Evolutionary conservation across 2,888 invertebrate genomes (phyloP).

Genomic region (Agonopterix subpropinquella): DNA sequence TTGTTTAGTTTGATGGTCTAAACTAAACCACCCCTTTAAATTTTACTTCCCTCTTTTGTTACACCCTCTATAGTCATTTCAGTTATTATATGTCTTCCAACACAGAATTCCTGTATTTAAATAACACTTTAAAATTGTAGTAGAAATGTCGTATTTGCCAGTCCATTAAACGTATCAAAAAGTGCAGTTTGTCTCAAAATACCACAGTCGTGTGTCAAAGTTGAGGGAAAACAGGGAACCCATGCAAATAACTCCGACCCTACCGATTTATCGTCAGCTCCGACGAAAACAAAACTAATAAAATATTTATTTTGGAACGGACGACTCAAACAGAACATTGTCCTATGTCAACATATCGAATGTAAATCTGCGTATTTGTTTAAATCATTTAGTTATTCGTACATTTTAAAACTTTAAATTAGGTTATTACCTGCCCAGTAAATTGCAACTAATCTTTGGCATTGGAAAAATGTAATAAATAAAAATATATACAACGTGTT

Average conservation of each 20-base stretch:
- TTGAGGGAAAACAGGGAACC: constrained; percentile 29
- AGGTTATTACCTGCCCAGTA: too few relatives aligned
- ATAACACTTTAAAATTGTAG: too few relatives aligned
- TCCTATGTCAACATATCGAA: constrained; percentile 43
- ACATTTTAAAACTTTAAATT: too few relatives aligned
- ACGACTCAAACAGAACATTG: constrained; percentile 28
- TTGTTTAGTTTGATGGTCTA: too few relatives aligned
- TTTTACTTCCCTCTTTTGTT: too few relatives aligned
- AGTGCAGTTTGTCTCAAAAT: constrained; percentile 52
- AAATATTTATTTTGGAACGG: constrained; percentile 35
- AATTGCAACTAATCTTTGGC: too few relatives aligned
- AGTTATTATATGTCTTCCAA: background rate
- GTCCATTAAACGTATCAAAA: constrained; percentile 53
- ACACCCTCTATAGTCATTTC: background rate
- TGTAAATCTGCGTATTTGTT: background rate
- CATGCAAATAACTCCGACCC: constrained; percentile 49
- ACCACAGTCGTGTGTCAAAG: constrained; percentile 47
- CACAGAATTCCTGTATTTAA: background rate
- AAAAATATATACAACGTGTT: too few relatives aligned
- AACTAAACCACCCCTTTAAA: too few relatives aligned
- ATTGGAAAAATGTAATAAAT: too few relatives aligned
- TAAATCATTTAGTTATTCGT: too few relatives aligned
- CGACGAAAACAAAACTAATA: constrained; percentile 30
- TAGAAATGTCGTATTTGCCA: constrained; percentile 30
- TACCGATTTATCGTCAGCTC: constrained; percentile 66